Base-by-base conservation (phyloP, 2,888 invertebrate genomes). In the Sarcophaga caerulescens region DNA sequence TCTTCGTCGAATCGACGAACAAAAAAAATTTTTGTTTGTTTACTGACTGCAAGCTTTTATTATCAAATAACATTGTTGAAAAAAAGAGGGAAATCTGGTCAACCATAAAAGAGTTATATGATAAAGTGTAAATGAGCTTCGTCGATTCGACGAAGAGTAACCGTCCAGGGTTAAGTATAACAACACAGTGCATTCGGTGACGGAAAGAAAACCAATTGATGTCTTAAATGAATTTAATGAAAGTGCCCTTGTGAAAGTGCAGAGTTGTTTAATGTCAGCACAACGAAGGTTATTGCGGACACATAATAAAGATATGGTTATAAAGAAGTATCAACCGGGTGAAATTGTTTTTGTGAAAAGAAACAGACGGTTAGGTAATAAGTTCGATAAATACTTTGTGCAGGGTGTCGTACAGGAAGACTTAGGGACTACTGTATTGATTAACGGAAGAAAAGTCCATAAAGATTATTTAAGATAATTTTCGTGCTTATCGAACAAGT, bases 171-270 rank as follows among this genome's bases (percentile, higher is more conserved):
- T n/a, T n/a, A 77, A 75, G 68, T 81, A 85, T n/a, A 87, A 84
- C 25, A 63, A 78, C 21, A 74, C 78, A 11, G 76, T 83, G 14
- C 87, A 83, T 19, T 85, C 88, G 3, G 75, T 85, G 10, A 79
- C 79, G 14, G 65, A 44, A 21, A 47, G 12, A 8, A 83, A 78
- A 47, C 73, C 78, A 47, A 14, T 78, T 8, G 47, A 69, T 14
- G 25, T 78, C 11, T 52, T 52, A 59, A 78, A 47, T n/a, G 77
- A 35, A 25, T 60, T 60, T n/a, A 63, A 59, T 6, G n/a, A 63
- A 23, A 62, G 6, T 10, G 12, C 63, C 19, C 21, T 75, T 2
- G 60, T 19, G 1, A 60, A 74, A 19, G 35, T 62, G 14, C 17
- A 65, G 10, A 52, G 77, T 17, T 10, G 23, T 21, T 60, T 81